These are phyloP conservation scores for Zoanthus solanderi DNA, from an alignment of 92 coral and sea anemone species.

Conservation along the genomic window DNA sequence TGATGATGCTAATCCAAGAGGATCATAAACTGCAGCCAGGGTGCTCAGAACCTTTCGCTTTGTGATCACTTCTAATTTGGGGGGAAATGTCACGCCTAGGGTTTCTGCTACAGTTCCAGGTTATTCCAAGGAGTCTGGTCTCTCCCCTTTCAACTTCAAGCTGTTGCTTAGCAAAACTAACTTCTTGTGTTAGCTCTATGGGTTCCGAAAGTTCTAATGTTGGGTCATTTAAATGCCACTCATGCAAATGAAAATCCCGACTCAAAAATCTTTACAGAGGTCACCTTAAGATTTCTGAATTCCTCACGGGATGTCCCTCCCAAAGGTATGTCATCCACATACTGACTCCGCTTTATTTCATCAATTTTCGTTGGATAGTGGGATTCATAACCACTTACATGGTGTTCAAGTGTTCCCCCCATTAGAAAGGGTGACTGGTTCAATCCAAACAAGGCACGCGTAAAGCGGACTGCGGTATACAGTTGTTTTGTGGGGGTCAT, in stretches of 20 bases:
- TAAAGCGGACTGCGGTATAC: neutral
- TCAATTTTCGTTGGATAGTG: neutral
- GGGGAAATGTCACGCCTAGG: neutral
- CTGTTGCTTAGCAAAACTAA: neutral
- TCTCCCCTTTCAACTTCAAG: neutral
- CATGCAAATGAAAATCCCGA: neutral
- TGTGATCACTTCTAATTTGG: neutral
- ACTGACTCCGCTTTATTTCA: neutral
- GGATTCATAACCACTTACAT: neutral
- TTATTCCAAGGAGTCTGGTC: neutral
- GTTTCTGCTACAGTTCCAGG: neutral
- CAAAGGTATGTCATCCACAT: neutral
- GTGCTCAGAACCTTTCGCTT: neutral
- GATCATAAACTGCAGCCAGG: neutral
- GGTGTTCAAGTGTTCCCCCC: conserved; percentile 10
- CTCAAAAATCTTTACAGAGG: neutral
- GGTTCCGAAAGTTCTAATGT: neutral
- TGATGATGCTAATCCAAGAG: too few relatives aligned
- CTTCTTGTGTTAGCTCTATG: neutral
- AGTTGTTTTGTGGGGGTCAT: neutral
- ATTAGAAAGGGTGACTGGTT: neutral
- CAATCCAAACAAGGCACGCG: neutral
- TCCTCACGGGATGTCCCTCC: neutral
- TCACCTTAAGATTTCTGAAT: neutral
- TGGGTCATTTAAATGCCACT: too few relatives aligned